Evolutionary conservation across 2,113 vertebrate genomes (phyloP).

Genomic region (Pachypanchax playfairii): DNA sequence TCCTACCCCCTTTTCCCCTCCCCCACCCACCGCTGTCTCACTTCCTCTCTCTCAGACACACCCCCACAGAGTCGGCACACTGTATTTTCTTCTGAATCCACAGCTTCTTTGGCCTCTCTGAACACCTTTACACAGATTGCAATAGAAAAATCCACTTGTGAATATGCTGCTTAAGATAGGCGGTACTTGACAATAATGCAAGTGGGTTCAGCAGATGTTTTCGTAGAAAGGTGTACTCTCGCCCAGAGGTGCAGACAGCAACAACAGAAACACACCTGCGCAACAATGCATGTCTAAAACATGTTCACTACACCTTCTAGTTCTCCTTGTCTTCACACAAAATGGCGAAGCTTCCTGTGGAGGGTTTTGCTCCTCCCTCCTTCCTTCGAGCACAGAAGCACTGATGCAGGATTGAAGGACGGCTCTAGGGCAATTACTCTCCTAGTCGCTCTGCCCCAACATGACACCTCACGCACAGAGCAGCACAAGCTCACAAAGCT

Average conservation of each 20-base stretch:
- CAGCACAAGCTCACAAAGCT: slow-evolving; percentile 31
- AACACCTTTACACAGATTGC: slow-evolving; percentile 31
- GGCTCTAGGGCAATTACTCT: slow-evolving; percentile 66
- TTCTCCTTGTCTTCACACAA: slow-evolving; percentile 27
- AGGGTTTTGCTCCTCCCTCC: slow-evolving; percentile 25
- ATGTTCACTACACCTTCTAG: slow-evolving; percentile 1
- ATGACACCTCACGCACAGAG: slow-evolving; percentile 46
- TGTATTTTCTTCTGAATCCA: slow-evolving; percentile 40
- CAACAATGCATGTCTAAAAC: slow-evolving; percentile 2
- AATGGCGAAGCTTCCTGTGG: slow-evolving; percentile 58
- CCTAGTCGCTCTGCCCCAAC: slow-evolving; percentile 42
- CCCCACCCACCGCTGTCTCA: slow-evolving; percentile 64
- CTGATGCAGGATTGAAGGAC: slow-evolving; percentile 60
- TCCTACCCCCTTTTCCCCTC: slow-evolving; percentile 59
- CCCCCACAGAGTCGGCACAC: slow-evolving; percentile 60
- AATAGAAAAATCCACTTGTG: slow-evolving; percentile 16
- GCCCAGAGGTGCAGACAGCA: neutral
- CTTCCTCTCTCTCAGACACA: slow-evolving; percentile 73
- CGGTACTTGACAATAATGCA: slow-evolving; percentile 3
- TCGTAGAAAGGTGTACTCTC: slow-evolving; percentile 3
- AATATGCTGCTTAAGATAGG: slow-evolving; percentile 6
- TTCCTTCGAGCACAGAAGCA: slow-evolving; percentile 11
- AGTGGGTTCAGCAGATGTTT: slow-evolving; percentile 40
- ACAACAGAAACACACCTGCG: slow-evolving; percentile 3
- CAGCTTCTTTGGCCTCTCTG: slow-evolving; percentile 18